phyloP scores from a whole-genome alignment of 1,140 invertebrate genomes.

The Lordiphosa collinella region DNA sequence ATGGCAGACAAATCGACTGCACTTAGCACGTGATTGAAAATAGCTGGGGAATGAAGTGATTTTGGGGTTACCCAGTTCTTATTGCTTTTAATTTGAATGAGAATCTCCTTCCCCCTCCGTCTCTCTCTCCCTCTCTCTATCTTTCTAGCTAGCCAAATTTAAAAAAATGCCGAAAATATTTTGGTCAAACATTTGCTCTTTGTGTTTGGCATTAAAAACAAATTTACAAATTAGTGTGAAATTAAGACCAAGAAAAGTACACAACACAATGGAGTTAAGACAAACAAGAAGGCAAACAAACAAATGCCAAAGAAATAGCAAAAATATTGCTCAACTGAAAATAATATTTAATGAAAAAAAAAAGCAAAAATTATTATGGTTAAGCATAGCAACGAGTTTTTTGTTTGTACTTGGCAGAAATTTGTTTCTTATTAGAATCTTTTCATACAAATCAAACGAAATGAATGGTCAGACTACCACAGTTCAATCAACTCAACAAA shows the following conservation, averaged over 20 bases:
- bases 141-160: too few species aligned
- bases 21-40: conserved; percentile 77
- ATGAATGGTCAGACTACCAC: too few species aligned
- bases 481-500: too few species aligned
- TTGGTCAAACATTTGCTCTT: conserved; percentile 40
- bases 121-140: too few species aligned
- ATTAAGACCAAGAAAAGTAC: conserved; percentile 46
- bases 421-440: too few species aligned
- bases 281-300: conserved; percentile 12
- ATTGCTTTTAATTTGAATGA: conserved; percentile 49
- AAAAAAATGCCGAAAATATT: not conserved
- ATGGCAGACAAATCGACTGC: conserved; percentile 71
- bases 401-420: too few species aligned
- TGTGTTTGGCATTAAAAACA: conserved; percentile 65
- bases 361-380: too few species aligned
- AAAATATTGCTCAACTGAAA: not conserved
- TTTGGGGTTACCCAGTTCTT: conserved; percentile 35
- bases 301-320: conserved; percentile 5
- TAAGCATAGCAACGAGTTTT: too few species aligned
- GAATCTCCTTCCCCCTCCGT: not conserved
- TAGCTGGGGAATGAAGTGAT: conserved; percentile 69
- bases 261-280: conserved; percentile 11
- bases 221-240: conserved; percentile 75
- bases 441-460: too few species aligned
- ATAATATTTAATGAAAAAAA: too few species aligned